Evolutionary conservation across 1,140 invertebrate genomes (phyloP), one percentile per base, ranked within the genome.

Genomic region (Dysdera silvatica): DNA sequence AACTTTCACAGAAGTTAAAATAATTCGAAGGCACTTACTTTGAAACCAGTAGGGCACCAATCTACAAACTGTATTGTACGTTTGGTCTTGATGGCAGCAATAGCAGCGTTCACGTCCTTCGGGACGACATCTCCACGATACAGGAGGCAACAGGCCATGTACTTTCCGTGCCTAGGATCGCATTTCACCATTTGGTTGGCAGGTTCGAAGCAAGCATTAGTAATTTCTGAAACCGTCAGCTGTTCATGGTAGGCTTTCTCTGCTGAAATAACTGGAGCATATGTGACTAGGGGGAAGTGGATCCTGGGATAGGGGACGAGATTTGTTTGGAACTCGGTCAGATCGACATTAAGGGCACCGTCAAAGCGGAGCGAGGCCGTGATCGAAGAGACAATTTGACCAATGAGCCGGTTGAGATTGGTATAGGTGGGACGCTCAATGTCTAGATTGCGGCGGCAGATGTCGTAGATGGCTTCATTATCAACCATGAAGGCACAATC

Each of bases 181-280:
- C 78, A 79, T 69, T 89, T 90, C 0, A 90, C 85, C 87, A 91
- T 88, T 78, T 89, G 87, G 74, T 88, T 89, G 20, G 84, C 83
- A 12, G 87, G 85, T 69, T 90, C 87, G 71, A 89, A 89, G 76
- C 86, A 88, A 33, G 85, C 83, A 73, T 88, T 88, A 49, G 87
- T 89, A 65, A 89, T 88, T 74, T 89, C 87, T 24, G 83, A 80
- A 7, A 89, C 87, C 2, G 85, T 84, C 24, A 87, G 76, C 71
- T 87, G 85, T 71, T 89, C 86, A 61, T 89, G 86, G 79, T 88
- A 87, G 20, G 88, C 87, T 77, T 89, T 89, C 74, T 89, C 88
- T 49, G 87, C 85, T 0, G 86, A 87, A 73, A 91, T 87, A 70
- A 91, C 85, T 4, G 88, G 89, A 7, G 88, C 85, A 74, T 91